A percentile compares a stretch with the other conserved stretches of the same genome.
Conservation (phyloP, 1,140 invertebrate species). For the Lepidurus arcticus region DNA sequence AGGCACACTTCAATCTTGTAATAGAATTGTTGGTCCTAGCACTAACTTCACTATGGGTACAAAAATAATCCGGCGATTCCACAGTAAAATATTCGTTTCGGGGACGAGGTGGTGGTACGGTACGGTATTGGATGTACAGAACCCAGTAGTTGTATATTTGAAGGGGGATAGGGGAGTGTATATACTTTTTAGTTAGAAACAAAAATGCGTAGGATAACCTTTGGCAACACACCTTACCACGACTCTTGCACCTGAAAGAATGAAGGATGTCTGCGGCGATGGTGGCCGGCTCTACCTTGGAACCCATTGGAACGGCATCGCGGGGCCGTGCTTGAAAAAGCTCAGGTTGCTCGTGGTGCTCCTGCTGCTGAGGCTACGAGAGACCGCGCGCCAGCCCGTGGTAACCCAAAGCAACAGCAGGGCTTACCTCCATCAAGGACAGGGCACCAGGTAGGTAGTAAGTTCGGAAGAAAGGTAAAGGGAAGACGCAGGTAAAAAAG, state of each 20-base stretch:
- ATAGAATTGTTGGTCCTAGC: too few species aligned
- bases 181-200: too few species aligned
- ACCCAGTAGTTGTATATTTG: too few species aligned
- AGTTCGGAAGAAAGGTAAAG: not conserved
- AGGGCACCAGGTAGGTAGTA: too few species aligned
- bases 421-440: too few species aligned
- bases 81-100: too few species aligned
- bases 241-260: constrained; percentile 14
- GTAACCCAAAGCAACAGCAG: not conserved
- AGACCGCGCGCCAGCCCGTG: constrained; percentile 15
- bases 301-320: not conserved
- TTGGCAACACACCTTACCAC: constrained; percentile 8
- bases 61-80: too few species aligned
- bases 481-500: not conserved
- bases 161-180: too few species aligned
- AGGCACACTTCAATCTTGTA: too few species aligned
- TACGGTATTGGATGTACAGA: too few species aligned
- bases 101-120: too few species aligned
- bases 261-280: not conserved
- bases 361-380: not conserved
- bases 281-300: constrained; percentile 20
- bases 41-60: too few species aligned
- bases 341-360: not conserved
- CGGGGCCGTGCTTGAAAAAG: not conserved
- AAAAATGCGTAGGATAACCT: not conserved